Percentiles rank a stretch among this genome's conserved stretches.
These are phyloP conservation scores for Chaetophractus vellerosus DNA, from an alignment of 2,797 vertebrate species.

Conservation along the genomic window DNA sequence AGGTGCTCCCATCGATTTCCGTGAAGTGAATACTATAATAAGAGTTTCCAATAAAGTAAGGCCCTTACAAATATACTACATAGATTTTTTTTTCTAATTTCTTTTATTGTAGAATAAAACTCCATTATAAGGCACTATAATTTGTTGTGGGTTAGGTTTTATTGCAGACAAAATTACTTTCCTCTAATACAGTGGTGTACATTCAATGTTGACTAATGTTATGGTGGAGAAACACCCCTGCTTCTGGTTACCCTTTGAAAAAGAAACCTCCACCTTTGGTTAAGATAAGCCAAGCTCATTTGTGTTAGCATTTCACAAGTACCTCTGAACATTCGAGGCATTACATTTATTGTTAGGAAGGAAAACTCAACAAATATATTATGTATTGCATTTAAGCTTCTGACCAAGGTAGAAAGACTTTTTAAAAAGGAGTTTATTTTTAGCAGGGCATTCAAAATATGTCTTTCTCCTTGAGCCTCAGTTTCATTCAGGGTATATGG, in stretches of 20 bases:
- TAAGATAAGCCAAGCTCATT: conserved; percentile 26
- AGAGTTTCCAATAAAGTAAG: not conserved
- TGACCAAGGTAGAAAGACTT: not conserved
- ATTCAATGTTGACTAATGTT: not conserved
- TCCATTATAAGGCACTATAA: conserved; percentile 3
- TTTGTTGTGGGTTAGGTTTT: conserved; percentile 1
- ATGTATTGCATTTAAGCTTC: not conserved
- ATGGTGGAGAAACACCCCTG: not conserved
- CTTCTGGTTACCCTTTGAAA: not conserved
- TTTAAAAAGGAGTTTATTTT: conserved; percentile 49
- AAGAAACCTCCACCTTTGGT: not conserved
- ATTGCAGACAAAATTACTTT: conserved; percentile 34
- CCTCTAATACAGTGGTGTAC: not conserved
- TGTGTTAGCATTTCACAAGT: not conserved
- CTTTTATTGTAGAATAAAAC: conserved; percentile 11
- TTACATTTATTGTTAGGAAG: conserved; percentile 21
- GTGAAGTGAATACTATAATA: not conserved
- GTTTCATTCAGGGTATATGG: not conserved
- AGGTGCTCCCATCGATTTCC: not conserved
- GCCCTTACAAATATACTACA: not conserved
- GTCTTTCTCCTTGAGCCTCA: conserved; percentile 19
- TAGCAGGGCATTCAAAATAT: conserved; percentile 3
- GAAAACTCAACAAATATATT: conserved; percentile 11
- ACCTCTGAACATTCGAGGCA: not conserved
- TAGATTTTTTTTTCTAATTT: conserved; percentile 34